Evolutionary conservation across 2,888 invertebrate species (phyloP), one percentile per base, ranked within the genome.

Genomic region (Pediacus dermestoides): DNA sequence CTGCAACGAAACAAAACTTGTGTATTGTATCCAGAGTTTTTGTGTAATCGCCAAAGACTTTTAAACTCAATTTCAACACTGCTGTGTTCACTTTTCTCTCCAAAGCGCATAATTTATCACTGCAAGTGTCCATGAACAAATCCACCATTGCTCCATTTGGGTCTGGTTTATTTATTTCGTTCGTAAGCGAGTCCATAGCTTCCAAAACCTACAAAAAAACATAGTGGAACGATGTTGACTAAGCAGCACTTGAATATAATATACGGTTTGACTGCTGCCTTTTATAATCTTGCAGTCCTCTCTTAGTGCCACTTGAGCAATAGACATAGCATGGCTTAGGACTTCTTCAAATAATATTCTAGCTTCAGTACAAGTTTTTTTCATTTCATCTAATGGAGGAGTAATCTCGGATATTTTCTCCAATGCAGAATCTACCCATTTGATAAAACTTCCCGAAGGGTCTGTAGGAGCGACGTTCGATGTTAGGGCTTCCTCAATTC

Each of bases 11-110:
- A 46, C 64, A 66, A 44, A 51, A 57, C 9, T 48, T 38, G 14
- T 59, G 47, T 28, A 68, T 51, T 18, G 49, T 49, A 30, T 62
- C 53, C 14, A 70, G 48, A 0, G 62, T 57, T 22, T 37, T 36
- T 4, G 52, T 53, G 40, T 57, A 64, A 37, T 61, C 50, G 4
- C 63, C 57, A 52, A 70, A 68, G 7, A 64, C 70, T 47, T 73
- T 71, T 55, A 76, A 64, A 2, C 80, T 72, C 28, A 83, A 60
- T 18, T 75, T 74, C 12, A 84, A 61, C 34, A 83, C 70, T 2
- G 81, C 78, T 7, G 76, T 74, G 52, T 83, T 83, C 4, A 82
- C 78, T 58, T 77, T 79, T 2, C 77, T 76, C 61, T 84, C 84
- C 30, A 83, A 59, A 6, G 73, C 70, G 60, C 81, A 80, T 1